A percentile compares a stretch with the other conserved stretches of the same genome.
Evolutionary conservation across 2,113 vertebrate species (phyloP).

Genomic region (Monopterus albus): DNA sequence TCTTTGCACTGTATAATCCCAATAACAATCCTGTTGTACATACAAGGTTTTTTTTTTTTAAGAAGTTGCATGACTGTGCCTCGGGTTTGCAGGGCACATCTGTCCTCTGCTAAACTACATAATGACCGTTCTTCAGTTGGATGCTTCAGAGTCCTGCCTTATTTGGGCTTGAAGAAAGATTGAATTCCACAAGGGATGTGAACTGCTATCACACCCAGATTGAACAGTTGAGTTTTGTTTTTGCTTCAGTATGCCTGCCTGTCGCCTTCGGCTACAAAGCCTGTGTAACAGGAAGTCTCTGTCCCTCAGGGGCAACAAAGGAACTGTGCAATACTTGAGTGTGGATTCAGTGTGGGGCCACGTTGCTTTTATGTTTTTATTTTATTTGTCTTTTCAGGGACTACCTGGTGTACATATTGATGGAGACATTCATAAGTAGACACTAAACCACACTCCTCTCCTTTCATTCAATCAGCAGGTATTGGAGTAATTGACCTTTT

Average conservation of each 20-base stretch:
- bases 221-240: neutral
- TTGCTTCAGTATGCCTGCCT: neutral
- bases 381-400: neutral
- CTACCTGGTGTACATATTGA: neutral
- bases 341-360: neutral
- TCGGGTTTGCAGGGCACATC: too few relatives aligned
- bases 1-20: too few relatives aligned
- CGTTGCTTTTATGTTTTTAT: neutral
- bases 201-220: neutral
- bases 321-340: neutral
- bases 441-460: too few relatives aligned
- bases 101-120: too few relatives aligned
- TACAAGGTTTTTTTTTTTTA: too few relatives aligned
- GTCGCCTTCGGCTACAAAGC: neutral
- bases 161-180: neutral
- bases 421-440: too few relatives aligned
- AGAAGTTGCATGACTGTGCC: too few relatives aligned
- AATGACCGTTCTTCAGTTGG: neutral
- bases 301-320: neutral
- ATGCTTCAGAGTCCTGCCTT: neutral
- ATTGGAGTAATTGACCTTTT: too few relatives aligned
- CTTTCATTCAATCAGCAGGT: too few relatives aligned
- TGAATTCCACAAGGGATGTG: neutral
- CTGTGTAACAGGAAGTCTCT: neutral
- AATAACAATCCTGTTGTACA: too few relatives aligned